A percentile compares a stretch with the other conserved stretches of the same genome.
Evolutionary conservation across 2,888 invertebrate species (phyloP).

Genomic region (Agonopterix alstromeriana): DNA sequence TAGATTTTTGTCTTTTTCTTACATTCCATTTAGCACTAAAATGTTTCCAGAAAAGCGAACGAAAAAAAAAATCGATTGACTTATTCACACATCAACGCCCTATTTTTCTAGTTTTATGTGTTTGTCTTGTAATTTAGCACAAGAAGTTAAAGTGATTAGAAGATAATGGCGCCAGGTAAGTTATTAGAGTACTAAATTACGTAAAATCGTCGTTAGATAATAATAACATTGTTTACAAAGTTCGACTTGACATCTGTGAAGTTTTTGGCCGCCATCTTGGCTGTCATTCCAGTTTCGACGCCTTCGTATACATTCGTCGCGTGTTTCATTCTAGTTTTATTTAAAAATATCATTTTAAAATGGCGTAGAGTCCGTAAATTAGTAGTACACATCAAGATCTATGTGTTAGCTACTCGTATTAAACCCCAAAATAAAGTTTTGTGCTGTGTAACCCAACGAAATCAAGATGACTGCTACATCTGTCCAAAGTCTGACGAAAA

Average conservation of each 20-base stretch:
- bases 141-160: conserved; percentile 14
- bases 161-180: conserved; percentile 58
- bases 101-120: conserved; percentile 19
- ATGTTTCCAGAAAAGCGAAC: background rate
- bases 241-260: conserved; percentile 46
- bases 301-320: too few species aligned
- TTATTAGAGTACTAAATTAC: conserved; percentile 11
- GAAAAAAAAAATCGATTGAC: conserved; percentile 25
- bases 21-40: background rate
- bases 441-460: conserved; percentile 11
- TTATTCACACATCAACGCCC: conserved; percentile 33
- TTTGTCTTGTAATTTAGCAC: conserved; percentile 7
- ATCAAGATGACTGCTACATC: conserved; percentile 55
- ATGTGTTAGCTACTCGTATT: too few species aligned
- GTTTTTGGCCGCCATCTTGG: conserved; percentile 61
- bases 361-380: too few species aligned
- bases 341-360: too few species aligned
- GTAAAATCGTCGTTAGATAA: conserved; percentile 2
- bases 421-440: too few species aligned
- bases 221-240: conserved; percentile 25
- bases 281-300: conserved; percentile 19
- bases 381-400: too few species aligned
- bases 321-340: too few species aligned
- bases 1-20: background rate
- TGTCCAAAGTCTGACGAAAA: conserved; percentile 49